phyloP scores from a whole-genome alignment of 2,888 invertebrate species.

The Onchidella celtica region DNA sequence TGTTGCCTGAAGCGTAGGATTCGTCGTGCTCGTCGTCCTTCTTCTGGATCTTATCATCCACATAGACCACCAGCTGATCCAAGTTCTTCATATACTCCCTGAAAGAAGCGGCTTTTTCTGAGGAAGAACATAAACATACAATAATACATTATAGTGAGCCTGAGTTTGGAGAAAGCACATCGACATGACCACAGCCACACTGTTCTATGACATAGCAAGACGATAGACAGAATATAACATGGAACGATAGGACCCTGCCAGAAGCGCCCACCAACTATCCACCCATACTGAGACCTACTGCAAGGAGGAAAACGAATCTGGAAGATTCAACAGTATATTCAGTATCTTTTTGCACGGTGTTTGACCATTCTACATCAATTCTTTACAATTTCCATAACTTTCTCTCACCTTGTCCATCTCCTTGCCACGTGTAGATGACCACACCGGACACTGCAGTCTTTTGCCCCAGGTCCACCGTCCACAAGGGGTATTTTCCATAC shows the following conservation, averaged over 20 bases:
- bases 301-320: not conserved
- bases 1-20: conserved; percentile 72
- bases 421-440: conserved; percentile 82
- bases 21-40: conserved; percentile 64
- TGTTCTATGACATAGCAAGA: no score
- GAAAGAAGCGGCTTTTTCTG: conserved; percentile 70
- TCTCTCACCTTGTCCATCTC: conserved; percentile 81
- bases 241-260: no score
- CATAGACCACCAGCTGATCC: conserved; percentile 81
- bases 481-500: conserved; percentile 82
- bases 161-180: no score
- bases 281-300: not conserved
- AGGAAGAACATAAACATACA: conserved; percentile 31
- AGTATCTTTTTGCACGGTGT: no score
- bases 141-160: no score
- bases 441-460: conserved; percentile 80
- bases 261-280: not conserved
- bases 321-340: no score
- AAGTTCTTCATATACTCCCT: conserved; percentile 81
- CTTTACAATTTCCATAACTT: no score
- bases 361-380: no score
- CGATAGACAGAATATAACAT: no score
- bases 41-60: conserved; percentile 79
- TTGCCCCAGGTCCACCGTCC: conserved; percentile 82
- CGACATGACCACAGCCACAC: no score